Evolutionary conservation across 1,140 invertebrate genomes (phyloP), one percentile per base, ranked within the genome.

Genomic region (Lineus longissimus): DNA sequence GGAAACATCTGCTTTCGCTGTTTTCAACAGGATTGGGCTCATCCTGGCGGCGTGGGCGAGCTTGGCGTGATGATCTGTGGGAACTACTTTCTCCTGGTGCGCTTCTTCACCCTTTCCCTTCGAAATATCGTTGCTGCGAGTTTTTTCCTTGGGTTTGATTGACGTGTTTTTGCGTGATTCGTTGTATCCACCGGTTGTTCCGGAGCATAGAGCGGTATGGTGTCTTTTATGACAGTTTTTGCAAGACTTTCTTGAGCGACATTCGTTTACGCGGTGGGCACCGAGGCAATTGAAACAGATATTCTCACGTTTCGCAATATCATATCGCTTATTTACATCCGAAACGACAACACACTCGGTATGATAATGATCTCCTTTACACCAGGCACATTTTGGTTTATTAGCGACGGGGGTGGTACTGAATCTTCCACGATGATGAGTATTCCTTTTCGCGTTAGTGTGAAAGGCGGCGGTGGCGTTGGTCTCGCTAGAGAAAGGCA

Each of bases 391-490:
- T 51, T 51, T 51, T 6, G 25, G 4, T 7, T 4, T 7, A 7
- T 27, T 51, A 22, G n/a, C 25, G n/a, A n/a, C 9, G n/a, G 6
- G 6, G 6, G 4, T n/a, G n/a, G 47, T n/a, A 19, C n/a, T 51
- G 33, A 36, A 36, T 36, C 15, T 36, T n/a, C n/a, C n/a, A n/a
- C n/a, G n/a, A 15, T 15, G 33, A 36, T 36, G 4, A 9, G 6
- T 51, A 9, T n/a, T 4, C 6, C n/a, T 4, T 19, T 19, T 51
- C 4, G 9, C 25, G n/a, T n/a, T 51, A 4, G 47, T 51, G n/a
- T 22, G 25, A 51, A 51, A 51, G n/a, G 47, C 47, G n/a, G 47
- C 47, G 25, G 47, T 51, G 40, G n/a, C n/a, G n/a, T n/a, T n/a
- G n/a, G n/a, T n/a, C n/a, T n/a, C n/a, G n/a, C n/a, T n/a, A n/a